These are phyloP conservation scores for Drosophila lacicola DNA, from an alignment of 2,888 invertebrate species.

Conservation along the genomic window DNA sequence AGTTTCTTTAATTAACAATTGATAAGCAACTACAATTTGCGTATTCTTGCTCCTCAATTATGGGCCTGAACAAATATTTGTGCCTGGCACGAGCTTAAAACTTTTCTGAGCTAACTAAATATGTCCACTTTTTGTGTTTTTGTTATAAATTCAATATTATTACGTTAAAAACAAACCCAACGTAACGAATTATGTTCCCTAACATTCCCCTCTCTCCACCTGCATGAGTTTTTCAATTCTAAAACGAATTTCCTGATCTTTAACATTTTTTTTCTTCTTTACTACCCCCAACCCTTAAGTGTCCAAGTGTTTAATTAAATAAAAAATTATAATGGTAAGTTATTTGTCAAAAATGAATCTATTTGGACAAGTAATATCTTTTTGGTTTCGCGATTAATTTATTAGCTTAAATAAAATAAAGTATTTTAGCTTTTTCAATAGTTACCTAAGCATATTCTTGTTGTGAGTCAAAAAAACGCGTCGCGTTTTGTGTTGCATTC, in stretches of 20 bases:
- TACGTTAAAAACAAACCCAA: background rate
- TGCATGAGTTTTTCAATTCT: too few species aligned
- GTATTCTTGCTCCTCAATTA: background rate
- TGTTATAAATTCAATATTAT: background rate
- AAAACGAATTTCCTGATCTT: too few species aligned
- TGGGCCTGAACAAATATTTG: slow-evolving; percentile 20
- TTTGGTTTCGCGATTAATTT: background rate
- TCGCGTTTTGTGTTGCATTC: slow-evolving; percentile 19
- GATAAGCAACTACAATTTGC: slow-evolving; percentile 16
- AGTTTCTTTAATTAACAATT: slow-evolving; percentile 38
- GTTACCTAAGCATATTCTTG: too few species aligned
- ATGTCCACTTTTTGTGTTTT: background rate
- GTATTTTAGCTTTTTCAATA: background rate
- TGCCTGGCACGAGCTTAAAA: background rate
- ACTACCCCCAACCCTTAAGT: too few species aligned
- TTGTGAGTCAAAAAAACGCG: background rate
- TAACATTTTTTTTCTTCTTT: too few species aligned
- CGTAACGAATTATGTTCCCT: too few species aligned
- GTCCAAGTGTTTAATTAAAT: too few species aligned
- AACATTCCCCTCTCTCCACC: too few species aligned
- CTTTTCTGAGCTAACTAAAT: background rate
- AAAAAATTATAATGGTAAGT: too few species aligned
- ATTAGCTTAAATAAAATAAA: background rate
- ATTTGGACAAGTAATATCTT: too few species aligned
- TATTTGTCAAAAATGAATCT: too few species aligned